These are phyloP conservation scores for Monoplex corrugatus DNA, from an alignment of 2,888 invertebrate genomes.

Conservation along the genomic window DNA sequence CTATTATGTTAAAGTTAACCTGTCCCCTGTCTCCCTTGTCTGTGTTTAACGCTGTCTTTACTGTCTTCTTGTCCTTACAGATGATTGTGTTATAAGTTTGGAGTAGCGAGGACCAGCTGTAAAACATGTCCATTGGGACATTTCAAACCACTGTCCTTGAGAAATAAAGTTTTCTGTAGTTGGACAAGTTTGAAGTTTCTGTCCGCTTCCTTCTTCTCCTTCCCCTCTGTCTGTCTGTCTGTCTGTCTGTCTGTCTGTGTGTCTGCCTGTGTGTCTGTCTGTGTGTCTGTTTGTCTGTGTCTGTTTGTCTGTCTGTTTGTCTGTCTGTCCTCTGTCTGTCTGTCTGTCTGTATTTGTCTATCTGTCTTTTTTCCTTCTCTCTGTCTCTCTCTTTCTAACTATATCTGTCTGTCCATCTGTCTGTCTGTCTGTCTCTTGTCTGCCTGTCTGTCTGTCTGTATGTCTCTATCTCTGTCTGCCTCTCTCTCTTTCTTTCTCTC, in stretches of 20 bases:
- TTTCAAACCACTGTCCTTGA: too few relatives aligned
- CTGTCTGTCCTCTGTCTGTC: neutral
- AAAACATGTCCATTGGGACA: too few relatives aligned
- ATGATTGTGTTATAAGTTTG: too few relatives aligned
- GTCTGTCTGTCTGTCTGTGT: neutral
- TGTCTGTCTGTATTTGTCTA: neutral
- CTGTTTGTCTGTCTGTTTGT: neutral
- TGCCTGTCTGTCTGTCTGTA: neutral
- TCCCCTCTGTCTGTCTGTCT: neutral
- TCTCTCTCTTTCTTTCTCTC: neutral
- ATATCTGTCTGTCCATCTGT: too few relatives aligned
- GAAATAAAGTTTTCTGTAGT: too few relatives aligned
- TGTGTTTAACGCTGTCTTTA: too few relatives aligned
- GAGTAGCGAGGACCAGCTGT: too few relatives aligned
- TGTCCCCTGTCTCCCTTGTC: too few relatives aligned
- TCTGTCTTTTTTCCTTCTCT: neutral
- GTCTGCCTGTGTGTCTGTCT: neutral
- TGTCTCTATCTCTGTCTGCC: neutral
- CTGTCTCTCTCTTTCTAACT: neutral
- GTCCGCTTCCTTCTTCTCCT: neutral
- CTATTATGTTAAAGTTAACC: too few relatives aligned
- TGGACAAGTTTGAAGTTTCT: too few relatives aligned
- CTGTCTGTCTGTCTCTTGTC: neutral
- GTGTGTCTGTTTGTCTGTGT: neutral
- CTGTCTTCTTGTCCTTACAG: too few relatives aligned